phyloP scores from a whole-genome alignment of 2,888 invertebrate species.

The Scaeva pyrastri region DNA sequence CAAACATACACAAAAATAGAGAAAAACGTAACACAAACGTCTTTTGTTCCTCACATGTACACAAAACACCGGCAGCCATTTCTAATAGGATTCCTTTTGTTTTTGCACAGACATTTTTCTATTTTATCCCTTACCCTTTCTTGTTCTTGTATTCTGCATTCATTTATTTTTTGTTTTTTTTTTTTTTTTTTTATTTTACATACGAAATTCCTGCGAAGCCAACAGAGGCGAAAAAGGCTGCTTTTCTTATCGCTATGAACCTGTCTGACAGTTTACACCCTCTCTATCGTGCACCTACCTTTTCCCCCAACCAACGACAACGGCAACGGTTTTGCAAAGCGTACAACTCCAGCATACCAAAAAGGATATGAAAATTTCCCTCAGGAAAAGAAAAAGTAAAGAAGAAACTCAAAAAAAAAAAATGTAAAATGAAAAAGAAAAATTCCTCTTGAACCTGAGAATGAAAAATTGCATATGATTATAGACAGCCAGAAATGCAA shows the following conservation, averaged over 20 bases:
- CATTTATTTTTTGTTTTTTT: not conserved
- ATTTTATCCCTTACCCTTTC: conserved; percentile 5
- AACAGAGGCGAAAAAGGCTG: conserved; percentile 48
- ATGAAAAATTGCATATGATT: conserved; percentile 72
- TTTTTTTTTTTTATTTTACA: conserved; percentile 17
- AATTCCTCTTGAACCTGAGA: conserved; percentile 68
- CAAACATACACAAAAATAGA: not conserved
- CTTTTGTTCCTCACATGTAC: conserved; percentile 57
- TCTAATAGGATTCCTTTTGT: conserved; percentile 69
- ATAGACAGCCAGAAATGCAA: conserved; percentile 64
- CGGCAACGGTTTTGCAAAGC: not conserved
- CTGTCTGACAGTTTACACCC: conserved; percentile 51
- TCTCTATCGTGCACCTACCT: conserved; percentile 7
- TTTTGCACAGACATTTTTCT: conserved; percentile 53
- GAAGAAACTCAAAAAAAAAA: not conserved
- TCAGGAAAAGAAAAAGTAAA: conserved; percentile 4
- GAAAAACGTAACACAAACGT: conserved; percentile 25
- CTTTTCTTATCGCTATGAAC: conserved; percentile 52
- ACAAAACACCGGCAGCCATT: conserved; percentile 55
- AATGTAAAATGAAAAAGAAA: too few relatives aligned
- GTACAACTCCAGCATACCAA: not conserved
- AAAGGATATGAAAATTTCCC: conserved; percentile 64
- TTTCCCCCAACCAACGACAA: not conserved
- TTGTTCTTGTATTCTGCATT: conserved; percentile 5
- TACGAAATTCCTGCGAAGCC: conserved; percentile 27